Conservation (phyloP, 2,888 invertebrate species). For the Euphydryas editha region DNA sequence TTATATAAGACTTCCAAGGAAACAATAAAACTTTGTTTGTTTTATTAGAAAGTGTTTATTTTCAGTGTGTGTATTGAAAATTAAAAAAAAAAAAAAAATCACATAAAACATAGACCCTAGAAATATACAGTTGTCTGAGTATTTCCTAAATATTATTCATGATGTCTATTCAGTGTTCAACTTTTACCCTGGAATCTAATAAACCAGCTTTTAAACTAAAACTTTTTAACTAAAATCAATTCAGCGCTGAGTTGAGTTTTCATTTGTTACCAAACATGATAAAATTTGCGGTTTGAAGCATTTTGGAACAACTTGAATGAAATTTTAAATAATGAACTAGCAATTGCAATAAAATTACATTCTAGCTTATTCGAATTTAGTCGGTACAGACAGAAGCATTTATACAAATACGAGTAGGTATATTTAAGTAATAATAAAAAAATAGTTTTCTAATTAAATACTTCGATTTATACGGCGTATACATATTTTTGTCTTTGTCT, state of each 20-base stretch:
- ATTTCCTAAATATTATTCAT: conserved; percentile 13
- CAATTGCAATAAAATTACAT: not conserved
- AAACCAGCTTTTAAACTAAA: conserved; percentile 32
- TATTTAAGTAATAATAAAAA: too few species aligned
- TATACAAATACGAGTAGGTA: too few species aligned
- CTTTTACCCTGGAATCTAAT: conserved; percentile 31
- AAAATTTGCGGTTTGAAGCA: conserved; percentile 21
- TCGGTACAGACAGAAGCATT: too few species aligned
- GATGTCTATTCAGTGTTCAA: conserved; percentile 26
- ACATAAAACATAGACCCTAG: not conserved
- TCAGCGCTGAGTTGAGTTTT: conserved; percentile 32
- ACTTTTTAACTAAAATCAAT: conserved; percentile 33
- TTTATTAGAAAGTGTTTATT: too few species aligned
- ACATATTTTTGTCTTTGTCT: too few species aligned
- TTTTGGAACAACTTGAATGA: conserved; percentile 13
- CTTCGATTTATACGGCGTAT: too few species aligned
- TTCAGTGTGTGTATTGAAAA: too few species aligned
- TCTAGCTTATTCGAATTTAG: not conserved
- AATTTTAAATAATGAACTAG: conserved; percentile 2
- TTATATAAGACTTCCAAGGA: too few species aligned
- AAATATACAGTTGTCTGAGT: conserved; percentile 1
- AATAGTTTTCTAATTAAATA: too few species aligned
- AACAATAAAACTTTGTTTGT: too few species aligned
- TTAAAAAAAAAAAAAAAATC: too few species aligned
- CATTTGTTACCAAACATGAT: conserved; percentile 25